These are phyloP conservation scores for Alentia gelatinosa DNA, from an alignment of 2,888 invertebrate genomes.

Conservation along the genomic window DNA sequence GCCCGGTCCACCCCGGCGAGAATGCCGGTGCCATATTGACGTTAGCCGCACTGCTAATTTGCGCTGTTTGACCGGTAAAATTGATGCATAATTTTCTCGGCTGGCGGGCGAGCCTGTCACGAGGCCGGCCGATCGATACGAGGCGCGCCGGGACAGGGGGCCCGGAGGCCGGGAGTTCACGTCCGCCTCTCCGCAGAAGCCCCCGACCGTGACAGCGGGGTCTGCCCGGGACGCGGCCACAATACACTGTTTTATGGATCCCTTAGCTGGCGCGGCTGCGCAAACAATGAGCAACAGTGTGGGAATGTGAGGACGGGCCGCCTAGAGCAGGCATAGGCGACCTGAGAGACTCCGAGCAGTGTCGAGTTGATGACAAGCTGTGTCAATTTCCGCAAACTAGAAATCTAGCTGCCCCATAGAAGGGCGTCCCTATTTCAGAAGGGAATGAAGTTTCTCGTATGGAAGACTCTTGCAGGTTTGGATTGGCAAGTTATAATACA, in stretches of 20 bases:
- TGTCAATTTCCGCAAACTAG: too few relatives aligned
- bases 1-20: background rate
- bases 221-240: background rate
- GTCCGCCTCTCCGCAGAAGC: too few relatives aligned
- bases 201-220: too few relatives aligned
- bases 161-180: too few relatives aligned
- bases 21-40: background rate
- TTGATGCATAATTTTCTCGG: background rate
- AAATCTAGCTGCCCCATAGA: too few relatives aligned
- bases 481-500: too few relatives aligned
- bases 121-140: background rate
- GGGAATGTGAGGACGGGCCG: background rate
- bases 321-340: too few relatives aligned
- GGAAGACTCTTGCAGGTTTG: too few relatives aligned
- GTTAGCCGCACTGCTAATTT: background rate
- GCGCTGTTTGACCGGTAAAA: conserved; percentile 3
- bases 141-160: background rate
- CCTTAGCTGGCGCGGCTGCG: background rate
- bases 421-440: too few relatives aligned
- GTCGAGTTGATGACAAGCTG: too few relatives aligned
- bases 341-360: too few relatives aligned
- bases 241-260: background rate
- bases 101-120: background rate
- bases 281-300: background rate
- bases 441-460: too few relatives aligned